Conservation (phyloP, 2,888 invertebrate genomes). For the Eurytoma adleriae region DNA sequence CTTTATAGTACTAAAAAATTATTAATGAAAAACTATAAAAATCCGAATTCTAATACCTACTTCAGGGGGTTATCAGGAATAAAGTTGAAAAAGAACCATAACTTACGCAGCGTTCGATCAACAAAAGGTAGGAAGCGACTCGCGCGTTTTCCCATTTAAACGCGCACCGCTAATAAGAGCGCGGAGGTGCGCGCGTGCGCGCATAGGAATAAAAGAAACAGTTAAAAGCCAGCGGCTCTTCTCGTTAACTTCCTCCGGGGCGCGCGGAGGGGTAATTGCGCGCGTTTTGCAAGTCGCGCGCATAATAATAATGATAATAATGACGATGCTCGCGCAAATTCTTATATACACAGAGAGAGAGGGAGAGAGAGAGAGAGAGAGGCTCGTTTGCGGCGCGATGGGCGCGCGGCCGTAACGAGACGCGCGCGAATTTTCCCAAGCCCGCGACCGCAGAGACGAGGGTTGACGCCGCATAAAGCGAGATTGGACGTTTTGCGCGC, state of each 20-base stretch:
- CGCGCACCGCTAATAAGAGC: neutral
- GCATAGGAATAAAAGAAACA: slow-evolving; percentile 4
- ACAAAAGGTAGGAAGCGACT: neutral
- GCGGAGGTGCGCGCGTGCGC: slow-evolving; percentile 2
- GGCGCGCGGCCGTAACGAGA: slow-evolving; percentile 12
- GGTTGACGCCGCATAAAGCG: slow-evolving; percentile 14
- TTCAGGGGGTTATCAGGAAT: too few species aligned
- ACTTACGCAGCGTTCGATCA: neutral
- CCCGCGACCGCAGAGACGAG: slow-evolving; percentile 7
- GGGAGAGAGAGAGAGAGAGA: too few species aligned
- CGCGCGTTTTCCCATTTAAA: slow-evolving; percentile 1
- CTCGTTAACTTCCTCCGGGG: slow-evolving; percentile 42
- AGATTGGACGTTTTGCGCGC: slow-evolving; percentile 19
- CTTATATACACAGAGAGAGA: slow-evolving; percentile 17
- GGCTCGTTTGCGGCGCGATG: slow-evolving; percentile 35
- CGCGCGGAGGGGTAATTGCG: slow-evolving; percentile 35
- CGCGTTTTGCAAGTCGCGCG: slow-evolving; percentile 43
- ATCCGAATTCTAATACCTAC: too few species aligned
- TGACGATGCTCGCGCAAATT: slow-evolving; percentile 15
- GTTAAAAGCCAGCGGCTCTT: neutral
- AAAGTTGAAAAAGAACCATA: too few species aligned
- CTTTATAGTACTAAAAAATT: too few species aligned
- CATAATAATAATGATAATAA: slow-evolving; percentile 35
- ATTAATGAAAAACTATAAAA: too few species aligned
- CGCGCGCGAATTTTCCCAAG: slow-evolving; percentile 51